Evolutionary conservation across 1,140 invertebrate genomes (phyloP), one percentile per base, ranked within the genome.

Genomic region (Trichonephila clavata): DNA sequence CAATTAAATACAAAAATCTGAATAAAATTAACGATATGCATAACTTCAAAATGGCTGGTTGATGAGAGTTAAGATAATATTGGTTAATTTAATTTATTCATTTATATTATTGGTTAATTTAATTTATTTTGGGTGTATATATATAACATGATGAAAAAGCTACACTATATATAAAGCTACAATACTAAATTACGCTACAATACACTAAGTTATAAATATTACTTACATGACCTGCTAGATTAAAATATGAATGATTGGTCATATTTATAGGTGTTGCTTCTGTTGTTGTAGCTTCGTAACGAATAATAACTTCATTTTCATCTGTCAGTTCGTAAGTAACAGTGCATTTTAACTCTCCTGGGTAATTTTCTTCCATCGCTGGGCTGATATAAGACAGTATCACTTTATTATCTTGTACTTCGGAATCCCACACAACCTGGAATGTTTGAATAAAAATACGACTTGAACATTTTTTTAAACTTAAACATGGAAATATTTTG

Each of bases 161-260:
- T 50, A 13, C 7, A 7, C 7, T 50, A 10, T n/a, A n/a, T n/a
- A n/a, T n/a, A n/a, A n/a, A n/a, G n/a, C n/a, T n/a, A n/a, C n/a
- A n/a, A n/a, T n/a, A n/a, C n/a, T n/a, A n/a, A n/a, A n/a, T n/a
- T n/a, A n/a, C n/a, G n/a, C n/a, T n/a, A n/a, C n/a, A n/a, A n/a
- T 39, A 39, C 32, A 39, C 2, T 39, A 39, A 39, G 4, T 3
- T 39, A 39, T 39, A 39, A 39, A 39, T 2, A 39, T 39, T 87
- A 95, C 95, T 95, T 95, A 95, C 96, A 95, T 99, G 98, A 7
- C 98, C 98, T 92, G 97, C 98, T 60, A 99, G 96, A 96, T 99
- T 99, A 95, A 99, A 99, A 95, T 99, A 99, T 8, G 98, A 97
- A 95, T 99, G 99, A 96, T 99, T 99, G 0, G 98, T 98, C 68